Base-by-base conservation (phyloP, 2,797 vertebrate species). In the Manis pentadactyla region DNA sequence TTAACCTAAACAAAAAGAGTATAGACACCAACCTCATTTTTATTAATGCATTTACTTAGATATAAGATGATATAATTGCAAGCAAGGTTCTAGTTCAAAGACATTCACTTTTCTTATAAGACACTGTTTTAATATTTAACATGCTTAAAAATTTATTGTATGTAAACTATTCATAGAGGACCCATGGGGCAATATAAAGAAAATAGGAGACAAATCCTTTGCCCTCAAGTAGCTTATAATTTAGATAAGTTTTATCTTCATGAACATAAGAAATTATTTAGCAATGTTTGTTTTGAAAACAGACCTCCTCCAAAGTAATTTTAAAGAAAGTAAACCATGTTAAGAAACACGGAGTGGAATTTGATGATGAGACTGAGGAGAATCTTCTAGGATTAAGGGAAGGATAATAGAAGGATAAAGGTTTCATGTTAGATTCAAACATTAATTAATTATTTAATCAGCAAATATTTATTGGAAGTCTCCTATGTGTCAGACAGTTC, bases 401-500 rank as follows among this genome's bases (percentile, higher is more conserved):
- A 93, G 17, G 37, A 61, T 87, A n/a, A 84, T 1, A 66, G 21
- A 75, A 90, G 14, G 59, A 73, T 49, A 93, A 90, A 93, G 3
- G 0, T 59, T 95, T 74, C 59, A 13, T 31, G 5, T 79, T 85
- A 59, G 37, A 88, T 46, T 90, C 9, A 73, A 82, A 57, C 3
- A 74, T 61, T 46, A 64, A 77, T 73, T 87, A 75, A 92, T 82
- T 83, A 93, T 87, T 96, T 82, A 95, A 75, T 63, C 27, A 68
- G 27, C 11, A 90, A 89, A 90, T 39, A 79, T 59, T 74, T 92
- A 51, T 64, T 49, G 31, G 86, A 71, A 53, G 1, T 61, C 37
- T 68, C 21, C 34, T n/a, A 4, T 51, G 11, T 8, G 2, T 69
- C 27, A 81, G 39, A 25, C 15, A 49, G 21, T 71, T 84, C 83